phyloP scores from a whole-genome alignment of 1,140 invertebrate genomes.

The Drosophila biarmipes region DNA sequence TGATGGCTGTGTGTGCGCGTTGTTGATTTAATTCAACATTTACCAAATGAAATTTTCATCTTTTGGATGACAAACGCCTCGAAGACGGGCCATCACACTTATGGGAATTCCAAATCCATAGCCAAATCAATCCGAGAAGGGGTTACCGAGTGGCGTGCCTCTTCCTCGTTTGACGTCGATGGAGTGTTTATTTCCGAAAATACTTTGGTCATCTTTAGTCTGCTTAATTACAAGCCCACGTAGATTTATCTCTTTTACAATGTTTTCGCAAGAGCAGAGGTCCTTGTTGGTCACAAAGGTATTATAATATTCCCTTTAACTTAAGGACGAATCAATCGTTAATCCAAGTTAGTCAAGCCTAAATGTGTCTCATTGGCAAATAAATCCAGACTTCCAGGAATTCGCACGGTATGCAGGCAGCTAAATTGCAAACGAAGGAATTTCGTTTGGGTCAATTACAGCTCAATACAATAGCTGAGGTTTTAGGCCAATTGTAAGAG shows the following conservation, averaged over 20 bases:
- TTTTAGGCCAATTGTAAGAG: not conserved
- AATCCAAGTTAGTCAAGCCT: not conserved
- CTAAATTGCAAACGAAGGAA: not conserved
- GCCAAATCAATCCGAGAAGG: not conserved
- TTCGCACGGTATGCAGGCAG: not conserved
- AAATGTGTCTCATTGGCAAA: not conserved
- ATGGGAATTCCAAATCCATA: slow-evolving; percentile 24
- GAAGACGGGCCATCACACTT: slow-evolving; percentile 28
- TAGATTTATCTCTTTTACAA: not conserved
- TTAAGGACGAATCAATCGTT: not conserved
- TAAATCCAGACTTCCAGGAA: not conserved
- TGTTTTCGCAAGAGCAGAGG: not conserved
- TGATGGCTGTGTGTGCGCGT: slow-evolving; percentile 20
- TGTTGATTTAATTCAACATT: slow-evolving; percentile 51
- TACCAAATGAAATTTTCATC: slow-evolving; percentile 47
- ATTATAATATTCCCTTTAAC: not conserved
- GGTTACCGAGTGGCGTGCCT: not conserved
- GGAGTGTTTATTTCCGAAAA: not conserved
- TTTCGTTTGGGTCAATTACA: not conserved
- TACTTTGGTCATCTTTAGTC: not conserved
- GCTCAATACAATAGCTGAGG: not conserved
- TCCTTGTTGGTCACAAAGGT: not conserved
- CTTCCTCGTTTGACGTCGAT: not conserved
- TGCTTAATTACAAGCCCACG: slow-evolving; percentile 1
- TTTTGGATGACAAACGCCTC: slow-evolving; percentile 28